Base-by-base conservation (phyloP, 1,140 invertebrate genomes). In the Leptinotarsa defecta region DNA sequence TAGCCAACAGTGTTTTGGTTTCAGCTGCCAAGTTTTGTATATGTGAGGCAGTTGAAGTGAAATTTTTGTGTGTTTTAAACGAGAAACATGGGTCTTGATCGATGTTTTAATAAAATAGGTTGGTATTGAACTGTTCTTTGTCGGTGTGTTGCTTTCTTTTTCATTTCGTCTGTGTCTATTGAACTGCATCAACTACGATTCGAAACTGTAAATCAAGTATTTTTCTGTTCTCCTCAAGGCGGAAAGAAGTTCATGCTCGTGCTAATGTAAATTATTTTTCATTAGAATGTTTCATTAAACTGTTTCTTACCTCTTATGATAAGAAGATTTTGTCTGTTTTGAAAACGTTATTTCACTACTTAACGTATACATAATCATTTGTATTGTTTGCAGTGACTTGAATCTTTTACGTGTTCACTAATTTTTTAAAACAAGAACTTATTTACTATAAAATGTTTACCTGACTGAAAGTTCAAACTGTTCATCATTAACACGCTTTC, bases 1-100 rank as follows among this genome's bases (percentile, higher is more conserved):
- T 22, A 15, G 17, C 20, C 11, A 24, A 34, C 17, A 17, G 11
- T n/a, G 15, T 22, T 65, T 65, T 65, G n/a, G 20, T 22, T n/a
- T 65, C 64, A 22, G 20, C 11, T 65, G 64, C 64, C 64, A 65
- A 22, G 64, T 65, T 65, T 65, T 22, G 20, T 34, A 65, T 17
- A 65, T 22, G 27, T 22, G 20, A n/a, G 27, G 1, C 13, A 34
- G 64, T 65, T 65, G 20, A 34, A 15, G 64, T 65, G 22, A 65
- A 62, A 34, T 65, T 65, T 65, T 27, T 65, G 20, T 65, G 20
- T 65, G 20, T 65, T 22, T 65, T 3, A 13, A 57, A 17, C 52
- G 13, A 5, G 6, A 57, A 65, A 34, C 20, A 65, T 65, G 64
- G n/a, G 22, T 22, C 64, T 20, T 65, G 20, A n/a, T 34, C 2